Evolutionary conservation across 2,113 vertebrate genomes (phyloP), one percentile per base, ranked within the genome.

Genomic region (Otus sunia): DNA sequence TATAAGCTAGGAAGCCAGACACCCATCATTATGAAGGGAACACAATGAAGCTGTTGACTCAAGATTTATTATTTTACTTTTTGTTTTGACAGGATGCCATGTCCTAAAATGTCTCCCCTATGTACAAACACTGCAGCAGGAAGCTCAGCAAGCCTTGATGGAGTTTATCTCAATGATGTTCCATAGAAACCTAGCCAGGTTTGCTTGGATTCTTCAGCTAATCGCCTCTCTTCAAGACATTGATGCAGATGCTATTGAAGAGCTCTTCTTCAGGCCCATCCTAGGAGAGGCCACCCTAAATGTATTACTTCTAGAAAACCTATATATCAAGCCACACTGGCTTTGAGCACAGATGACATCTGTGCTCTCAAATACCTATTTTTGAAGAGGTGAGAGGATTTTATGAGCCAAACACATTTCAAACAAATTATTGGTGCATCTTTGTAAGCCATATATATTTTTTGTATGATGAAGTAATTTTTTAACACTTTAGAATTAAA

Each of bases 201-300:
- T 97, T 77, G 30, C 74, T 37, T 85, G 13, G 39, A 92, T 96
- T 76, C 94, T 96, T 64, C 91, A 95, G 60, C 81, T 97, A 15
- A 68, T 92, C 0, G 2, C 22, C 1, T 83, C 78, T 86, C 91
- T 98, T 56, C 55, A 5, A 85, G 84, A 72, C 30, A 73, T 94
- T 32, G 92, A 78, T 75, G 62, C 49, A 47, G 80, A 66, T 43
- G 69, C 72, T 59, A 52, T 94, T 62, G 83, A 96, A 84, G 78
- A 97, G 25, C 96, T 97, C 25, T 97, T 98, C 82, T 95, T 98
- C 80, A 95, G 82, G 53, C 90, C 94, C 21, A 23, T 95, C 49
- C 74, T 88, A 78, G 94, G 88, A 75, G 60, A 96, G 17, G 29
- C 90, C 22, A 86, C 85, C 20, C 32, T 94, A 63, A 97, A 96